A percentile compares a stretch with the other conserved stretches of the same genome.
Evolutionary conservation across 2,113 vertebrate species (phyloP).

Genomic region (Channa argus): DNA sequence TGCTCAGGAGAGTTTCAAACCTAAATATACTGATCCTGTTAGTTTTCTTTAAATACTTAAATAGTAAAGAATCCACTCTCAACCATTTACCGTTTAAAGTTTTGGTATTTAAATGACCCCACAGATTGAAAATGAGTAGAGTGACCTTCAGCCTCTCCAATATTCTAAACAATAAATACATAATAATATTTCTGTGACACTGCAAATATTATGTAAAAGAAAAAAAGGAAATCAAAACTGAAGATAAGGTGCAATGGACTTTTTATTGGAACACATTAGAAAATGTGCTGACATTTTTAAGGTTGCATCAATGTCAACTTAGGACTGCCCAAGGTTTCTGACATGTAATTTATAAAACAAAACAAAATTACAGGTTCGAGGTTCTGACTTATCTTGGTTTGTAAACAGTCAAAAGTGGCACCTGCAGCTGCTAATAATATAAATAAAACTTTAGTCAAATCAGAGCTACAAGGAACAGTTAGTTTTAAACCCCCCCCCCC

Average conservation of each 20-base stretch:
- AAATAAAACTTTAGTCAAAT: constrained; percentile 23
- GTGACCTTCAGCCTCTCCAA: background rate
- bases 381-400: constrained; percentile 11
- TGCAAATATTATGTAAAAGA: constrained; percentile 4
- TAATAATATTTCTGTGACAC: background rate
- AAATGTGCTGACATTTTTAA: constrained; percentile 22
- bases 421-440: constrained; percentile 16
- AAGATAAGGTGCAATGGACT: background rate
- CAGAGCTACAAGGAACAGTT: background rate
- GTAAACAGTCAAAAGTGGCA: background rate
- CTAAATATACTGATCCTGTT: too few relatives aligned
- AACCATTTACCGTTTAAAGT: background rate
- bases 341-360: background rate
- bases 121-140: background rate
- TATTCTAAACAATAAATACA: background rate
- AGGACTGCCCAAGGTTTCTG: constrained; percentile 15
- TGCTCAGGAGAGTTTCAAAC: too few relatives aligned
- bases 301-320: constrained; percentile 1
- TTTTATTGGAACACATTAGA: background rate
- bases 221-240: background rate
- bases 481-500: background rate
- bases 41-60: background rate
- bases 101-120: background rate
- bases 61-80: background rate
- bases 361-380: background rate